A percentile compares a stretch with the other conserved stretches of the same genome.
Evolutionary conservation across 64 coral and sea anemone species (phyloP).

Genomic region (Acropora yongei): DNA sequence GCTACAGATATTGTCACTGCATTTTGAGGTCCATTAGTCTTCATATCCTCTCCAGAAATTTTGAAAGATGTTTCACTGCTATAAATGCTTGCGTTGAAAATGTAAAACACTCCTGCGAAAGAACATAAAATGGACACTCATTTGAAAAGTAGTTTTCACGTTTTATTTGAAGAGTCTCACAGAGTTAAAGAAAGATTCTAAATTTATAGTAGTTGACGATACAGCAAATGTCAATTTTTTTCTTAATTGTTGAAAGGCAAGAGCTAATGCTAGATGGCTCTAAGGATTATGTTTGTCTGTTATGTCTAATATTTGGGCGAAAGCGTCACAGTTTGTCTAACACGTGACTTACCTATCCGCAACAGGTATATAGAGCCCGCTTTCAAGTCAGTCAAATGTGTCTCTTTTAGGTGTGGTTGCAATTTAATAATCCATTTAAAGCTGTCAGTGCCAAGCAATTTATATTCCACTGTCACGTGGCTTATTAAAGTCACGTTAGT

Average conservation of each 20-base stretch:
- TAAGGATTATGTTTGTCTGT: too few species aligned
- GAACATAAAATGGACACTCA: neutral
- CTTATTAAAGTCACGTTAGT: neutral
- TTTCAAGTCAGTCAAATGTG: constrained; percentile 3
- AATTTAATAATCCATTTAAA: neutral
- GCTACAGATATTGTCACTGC: neutral
- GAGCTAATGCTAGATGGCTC: too few species aligned
- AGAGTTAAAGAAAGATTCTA: too few species aligned
- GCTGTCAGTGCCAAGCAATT: neutral
- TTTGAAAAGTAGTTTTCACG: neutral
- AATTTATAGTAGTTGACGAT: too few species aligned
- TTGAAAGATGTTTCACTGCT: neutral
- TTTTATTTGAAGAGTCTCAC: too few species aligned
- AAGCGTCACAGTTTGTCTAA: too few species aligned
- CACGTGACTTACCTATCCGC: constrained; percentile 19
- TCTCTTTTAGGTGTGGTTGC: neutral
- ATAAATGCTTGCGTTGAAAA: constrained; percentile 26
- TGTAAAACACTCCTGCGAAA: neutral
- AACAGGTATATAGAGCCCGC: constrained; percentile 8
- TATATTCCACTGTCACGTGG: constrained; percentile 7
- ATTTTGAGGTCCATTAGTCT: neutral
- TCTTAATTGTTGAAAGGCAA: too few species aligned
- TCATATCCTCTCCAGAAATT: neutral
- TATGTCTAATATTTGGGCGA: too few species aligned
- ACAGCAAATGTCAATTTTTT: too few species aligned